Percentiles rank a stretch among this genome's conserved stretches.
phyloP scores from a whole-genome alignment of 2,797 vertebrate genomes.

The Miichthys miiuy region DNA sequence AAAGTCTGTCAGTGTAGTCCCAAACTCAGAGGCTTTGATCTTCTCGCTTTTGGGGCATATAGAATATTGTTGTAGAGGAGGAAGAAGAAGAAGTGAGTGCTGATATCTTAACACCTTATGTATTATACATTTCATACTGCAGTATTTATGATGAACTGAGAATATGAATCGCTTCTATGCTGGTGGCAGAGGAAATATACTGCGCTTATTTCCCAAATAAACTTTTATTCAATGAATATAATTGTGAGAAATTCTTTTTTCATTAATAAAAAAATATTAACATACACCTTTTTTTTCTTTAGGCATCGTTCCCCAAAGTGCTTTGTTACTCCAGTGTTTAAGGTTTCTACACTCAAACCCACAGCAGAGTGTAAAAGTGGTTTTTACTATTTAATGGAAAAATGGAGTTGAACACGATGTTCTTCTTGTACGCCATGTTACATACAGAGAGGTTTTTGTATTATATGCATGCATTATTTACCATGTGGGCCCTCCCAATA shows the following conservation, averaged over 20 bases:
- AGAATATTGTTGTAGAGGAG: slow-evolving; percentile 34
- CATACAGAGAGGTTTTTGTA: slow-evolving; percentile 55
- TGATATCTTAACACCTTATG: slow-evolving; percentile 46
- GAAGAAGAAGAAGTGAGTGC: not conserved
- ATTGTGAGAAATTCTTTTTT: not conserved
- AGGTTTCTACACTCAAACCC: not conserved
- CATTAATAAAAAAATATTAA: not conserved
- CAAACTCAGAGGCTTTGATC: slow-evolving; percentile 68
- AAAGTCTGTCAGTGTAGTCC: slow-evolving; percentile 61
- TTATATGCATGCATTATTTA: slow-evolving; percentile 70
- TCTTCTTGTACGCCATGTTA: slow-evolving; percentile 51
- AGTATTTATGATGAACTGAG: slow-evolving; percentile 47
- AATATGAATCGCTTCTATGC: slow-evolving; percentile 15
- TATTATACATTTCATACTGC: slow-evolving; percentile 66
- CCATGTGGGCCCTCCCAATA: slow-evolving; percentile 14
- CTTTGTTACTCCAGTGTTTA: not conserved
- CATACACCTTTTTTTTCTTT: not conserved
- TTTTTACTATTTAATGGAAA: slow-evolving; percentile 61
- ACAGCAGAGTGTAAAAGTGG: slow-evolving; percentile 14
- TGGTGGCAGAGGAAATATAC: slow-evolving; percentile 9
- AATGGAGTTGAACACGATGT: slow-evolving; percentile 41
- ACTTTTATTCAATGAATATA: not conserved
- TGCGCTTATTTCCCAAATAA: not conserved
- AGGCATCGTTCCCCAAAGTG: not conserved
- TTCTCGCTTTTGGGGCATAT: slow-evolving; percentile 40